Percentiles rank a stretch among this genome's conserved stretches.
phyloP scores from a whole-genome alignment of 2,113 vertebrate species.

The Phasianus colchicus region DNA sequence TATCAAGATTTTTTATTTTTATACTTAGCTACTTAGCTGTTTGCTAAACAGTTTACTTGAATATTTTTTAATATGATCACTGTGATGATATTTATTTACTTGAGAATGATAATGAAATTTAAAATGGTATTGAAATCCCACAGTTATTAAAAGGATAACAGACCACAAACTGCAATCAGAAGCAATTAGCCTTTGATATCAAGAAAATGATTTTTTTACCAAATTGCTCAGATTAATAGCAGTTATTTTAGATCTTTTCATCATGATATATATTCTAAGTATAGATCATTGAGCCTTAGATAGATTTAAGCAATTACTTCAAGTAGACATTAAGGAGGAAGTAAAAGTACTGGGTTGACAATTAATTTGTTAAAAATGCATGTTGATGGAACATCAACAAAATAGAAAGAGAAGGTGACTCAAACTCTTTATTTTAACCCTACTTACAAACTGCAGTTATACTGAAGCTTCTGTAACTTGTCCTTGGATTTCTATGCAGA shows the following conservation, averaged over 20 bases:
- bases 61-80: background rate
- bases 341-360: background rate
- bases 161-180: background rate
- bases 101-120: background rate
- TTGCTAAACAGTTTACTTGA: background rate
- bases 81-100: background rate
- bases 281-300: background rate
- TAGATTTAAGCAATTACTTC: background rate
- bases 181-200: background rate
- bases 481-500: background rate
- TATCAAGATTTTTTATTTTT: background rate
- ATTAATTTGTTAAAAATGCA: background rate
- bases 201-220: background rate
- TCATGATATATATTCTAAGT: background rate
- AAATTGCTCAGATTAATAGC: background rate
- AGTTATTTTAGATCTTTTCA: background rate
- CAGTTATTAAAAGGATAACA: background rate
- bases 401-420: background rate
- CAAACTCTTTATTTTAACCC: background rate
- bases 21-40: rapidly evolving
- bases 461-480: background rate
- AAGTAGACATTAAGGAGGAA: background rate
- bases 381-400: background rate
- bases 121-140: background rate
- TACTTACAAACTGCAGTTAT: background rate